Conservation (phyloP, 1,140 invertebrate genomes). For the Orchesella cincta region DNA sequence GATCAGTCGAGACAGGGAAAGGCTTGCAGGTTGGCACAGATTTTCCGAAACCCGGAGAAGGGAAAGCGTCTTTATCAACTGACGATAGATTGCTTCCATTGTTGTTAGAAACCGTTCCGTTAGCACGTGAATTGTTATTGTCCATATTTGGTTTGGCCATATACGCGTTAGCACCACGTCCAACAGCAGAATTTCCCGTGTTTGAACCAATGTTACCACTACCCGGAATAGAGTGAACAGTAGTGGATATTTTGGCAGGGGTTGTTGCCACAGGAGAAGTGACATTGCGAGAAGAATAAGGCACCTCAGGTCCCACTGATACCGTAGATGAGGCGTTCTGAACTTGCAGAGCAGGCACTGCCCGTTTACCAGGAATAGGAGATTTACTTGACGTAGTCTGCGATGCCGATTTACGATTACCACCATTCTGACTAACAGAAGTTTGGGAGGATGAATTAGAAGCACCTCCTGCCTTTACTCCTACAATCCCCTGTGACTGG, state of each 20-base stretch:
- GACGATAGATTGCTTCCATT: slow-evolving; percentile 35
- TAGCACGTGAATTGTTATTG: slow-evolving; percentile 43
- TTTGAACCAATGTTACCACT: background rate
- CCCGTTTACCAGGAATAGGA: slow-evolving; percentile 38
- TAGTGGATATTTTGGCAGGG: slow-evolving; percentile 39
- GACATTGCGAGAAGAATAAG: slow-evolving; percentile 41
- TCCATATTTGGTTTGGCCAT: slow-evolving; percentile 46
- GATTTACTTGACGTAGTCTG: slow-evolving; percentile 33
- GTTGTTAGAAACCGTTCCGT: background rate
- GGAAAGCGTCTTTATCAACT: slow-evolving; percentile 48
- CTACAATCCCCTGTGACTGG: slow-evolving; percentile 32
- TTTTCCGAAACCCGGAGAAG: slow-evolving; percentile 44
- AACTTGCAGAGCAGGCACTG: slow-evolving; percentile 46
- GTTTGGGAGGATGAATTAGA: background rate
- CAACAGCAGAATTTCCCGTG: background rate
- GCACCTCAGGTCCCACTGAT: slow-evolving; percentile 47
- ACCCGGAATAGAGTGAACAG: slow-evolving; percentile 16
- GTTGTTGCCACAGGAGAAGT: slow-evolving; percentile 45
- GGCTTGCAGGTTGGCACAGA: slow-evolving; percentile 48
- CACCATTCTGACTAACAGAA: slow-evolving; percentile 47
- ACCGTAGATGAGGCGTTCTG: slow-evolving; percentile 33
- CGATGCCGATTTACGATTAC: slow-evolving; percentile 15
- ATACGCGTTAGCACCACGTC: slow-evolving; percentile 43
- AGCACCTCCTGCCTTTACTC: background rate
- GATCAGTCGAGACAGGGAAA: slow-evolving; percentile 44